Evolutionary conservation across 2,797 vertebrate genomes (phyloP).

Genomic region (Zenarchopterus dispar): DNA sequence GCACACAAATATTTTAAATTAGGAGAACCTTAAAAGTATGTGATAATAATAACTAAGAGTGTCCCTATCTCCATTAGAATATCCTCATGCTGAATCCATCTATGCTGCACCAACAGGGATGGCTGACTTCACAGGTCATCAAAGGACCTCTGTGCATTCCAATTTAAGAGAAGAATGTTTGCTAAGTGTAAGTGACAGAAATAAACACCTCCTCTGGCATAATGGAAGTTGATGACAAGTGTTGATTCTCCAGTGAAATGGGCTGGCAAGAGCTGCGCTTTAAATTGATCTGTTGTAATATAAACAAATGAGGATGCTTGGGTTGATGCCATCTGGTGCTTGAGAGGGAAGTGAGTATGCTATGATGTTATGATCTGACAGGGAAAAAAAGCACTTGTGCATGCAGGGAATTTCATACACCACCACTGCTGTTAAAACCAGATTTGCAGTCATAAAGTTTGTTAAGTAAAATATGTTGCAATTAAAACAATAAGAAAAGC

Average conservation of each 20-base stretch:
- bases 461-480: conserved; percentile 33
- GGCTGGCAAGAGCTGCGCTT: conserved; percentile 49
- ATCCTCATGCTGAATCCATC: conserved; percentile 22
- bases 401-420: conserved; percentile 41
- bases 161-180: conserved; percentile 21
- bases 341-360: conserved; percentile 43
- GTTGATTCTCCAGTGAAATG: conserved; percentile 59
- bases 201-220: conserved; percentile 53
- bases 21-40: too few relatives aligned
- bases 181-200: conserved; percentile 34
- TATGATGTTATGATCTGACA: conserved; percentile 65
- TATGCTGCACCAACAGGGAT: conserved; percentile 9
- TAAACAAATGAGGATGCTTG: conserved; percentile 63
- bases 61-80: conserved; percentile 11
- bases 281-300: conserved; percentile 69
- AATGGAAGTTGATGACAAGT: conserved; percentile 46
- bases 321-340: conserved; percentile 63
- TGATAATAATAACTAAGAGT: conserved; percentile 5
- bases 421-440: conserved; percentile 43
- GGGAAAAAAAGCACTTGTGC: conserved; percentile 8
- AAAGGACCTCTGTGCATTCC: conserved; percentile 13
- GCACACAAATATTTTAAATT: too few relatives aligned
- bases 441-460: conserved; percentile 35
- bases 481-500: conserved; percentile 8
- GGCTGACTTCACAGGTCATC: conserved; percentile 41